Evolutionary conservation across 2,888 invertebrate species (phyloP), one percentile per base, ranked within the genome.

Genomic region (Drosophila meridionalis): DNA sequence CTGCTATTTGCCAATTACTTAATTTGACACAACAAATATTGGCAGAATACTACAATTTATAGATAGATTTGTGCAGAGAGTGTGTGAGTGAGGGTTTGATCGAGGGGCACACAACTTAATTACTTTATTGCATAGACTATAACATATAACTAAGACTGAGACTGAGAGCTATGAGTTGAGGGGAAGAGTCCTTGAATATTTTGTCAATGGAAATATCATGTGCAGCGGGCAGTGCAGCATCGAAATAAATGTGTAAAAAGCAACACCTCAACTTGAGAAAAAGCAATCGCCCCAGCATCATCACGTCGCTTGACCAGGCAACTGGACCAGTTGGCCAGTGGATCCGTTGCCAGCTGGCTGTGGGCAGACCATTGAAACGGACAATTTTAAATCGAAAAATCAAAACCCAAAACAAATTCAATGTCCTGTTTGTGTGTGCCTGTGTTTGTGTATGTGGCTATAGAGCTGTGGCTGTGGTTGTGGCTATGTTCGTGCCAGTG

Each of bases 351-450:
- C 59, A 53, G 45, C 55, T 48, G 67, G 36, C 38, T 55, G 45
- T 48, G 67, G 28, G 38, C 61, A 60, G 75, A 56, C 84, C 74
- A 84, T 87, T 84, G 84, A 84, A 75, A 84, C 87, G 87, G 76
- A 83, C 85, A 83, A 85, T 87, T 87, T 87, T 73, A 81, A 85
- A 85, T 87, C 83, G 85, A 85, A 85, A 85, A 85, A 86, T 86
- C 85, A 85, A 87, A 85, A 87, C 81, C 81, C 76, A 87, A 85
- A 85, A 87, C 85, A 87, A 87, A 85, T 87, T 85, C 85, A 85
- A 87, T 85, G 85, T 85, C 85, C 87, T 85, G 85, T 85, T 82
- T 80, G 83, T 69, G 55, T 66, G 64, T 58, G 66, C 32, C 56
- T 71, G 56, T 64, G 40, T 61, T n/a, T 70, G 58, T 65, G 36